Base-by-base conservation (phyloP, 2,888 invertebrate genomes). In the Byasa hedistus region DNA sequence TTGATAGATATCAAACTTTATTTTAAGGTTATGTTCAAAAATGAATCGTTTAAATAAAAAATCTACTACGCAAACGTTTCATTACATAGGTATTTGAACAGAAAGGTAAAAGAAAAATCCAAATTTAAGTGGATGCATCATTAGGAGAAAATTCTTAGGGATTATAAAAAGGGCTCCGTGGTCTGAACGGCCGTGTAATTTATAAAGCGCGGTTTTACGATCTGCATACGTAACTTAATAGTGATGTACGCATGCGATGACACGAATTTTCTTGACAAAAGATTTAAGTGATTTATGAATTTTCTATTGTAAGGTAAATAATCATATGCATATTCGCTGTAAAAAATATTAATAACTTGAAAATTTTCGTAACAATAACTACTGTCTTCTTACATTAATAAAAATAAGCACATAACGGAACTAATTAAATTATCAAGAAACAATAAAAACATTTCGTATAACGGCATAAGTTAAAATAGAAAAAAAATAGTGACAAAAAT, bases 111-210 rank as follows among this genome's bases (percentile, higher is more conserved):
- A 76, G 71, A 76, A 81, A 83, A 81, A 82, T 80, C 81, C 84
- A 82, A 76, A 75, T 77, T 83, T 81, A 80, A 87, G 86, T 81
- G 83, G 81, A 79, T 81, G 82, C 79, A 84, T 85, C 84, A 85
- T 89, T 87, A 86, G 81, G 82, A 77, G 80, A 79, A 79, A 81
- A 86, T 87, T 86, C 87, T 87, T 85, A 74, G 79, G 89, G 91
- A 89, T 90, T 91, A 89, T 85, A 83, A 87, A 85, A 87, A 84
- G 85, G 85, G 76, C 73, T 66, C 70, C 73, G 75, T 71, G 79
- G 75, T 77, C 78, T 79, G 76, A 74, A 70, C 73, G 77, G 77
- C 79, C 82, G 80, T 77, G 84, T 85, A 86, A 87, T 89, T 89
- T 90, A 87, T 85, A 86, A 86, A 86, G 75, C 85, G 84, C 69